phyloP scores from a whole-genome alignment of 2,797 vertebrate genomes.

The Margarornis squamiger region DNA sequence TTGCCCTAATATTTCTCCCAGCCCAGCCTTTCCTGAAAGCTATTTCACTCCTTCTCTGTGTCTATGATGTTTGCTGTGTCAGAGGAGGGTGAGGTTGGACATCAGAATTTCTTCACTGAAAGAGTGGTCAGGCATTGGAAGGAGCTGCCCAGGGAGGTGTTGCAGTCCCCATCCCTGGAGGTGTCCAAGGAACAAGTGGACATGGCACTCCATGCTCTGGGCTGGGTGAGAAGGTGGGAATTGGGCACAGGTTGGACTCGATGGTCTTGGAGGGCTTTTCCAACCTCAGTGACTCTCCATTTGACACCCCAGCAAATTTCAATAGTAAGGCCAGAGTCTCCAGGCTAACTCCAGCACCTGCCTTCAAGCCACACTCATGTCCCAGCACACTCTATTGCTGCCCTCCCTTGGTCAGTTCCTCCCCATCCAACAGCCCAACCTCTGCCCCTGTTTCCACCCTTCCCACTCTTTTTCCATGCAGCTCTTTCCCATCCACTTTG shows the following conservation, averaged over 20 bases:
- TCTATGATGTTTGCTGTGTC: not conserved
- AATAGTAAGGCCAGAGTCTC: not conserved
- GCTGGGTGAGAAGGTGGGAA: not conserved
- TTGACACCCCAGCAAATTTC: not conserved
- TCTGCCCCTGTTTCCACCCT: not conserved
- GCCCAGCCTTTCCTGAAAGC: not conserved
- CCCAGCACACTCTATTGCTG: not conserved
- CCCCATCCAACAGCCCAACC: not conserved
- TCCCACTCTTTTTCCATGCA: not conserved
- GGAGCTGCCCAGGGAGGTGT: not conserved
- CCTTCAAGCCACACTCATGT: not conserved
- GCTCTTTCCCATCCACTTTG: not conserved
- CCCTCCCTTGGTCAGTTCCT: not conserved
- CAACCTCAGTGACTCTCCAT: not conserved
- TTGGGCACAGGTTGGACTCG: fast-evolving
- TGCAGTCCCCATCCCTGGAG: not conserved
- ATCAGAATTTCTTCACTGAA: not conserved
- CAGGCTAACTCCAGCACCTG: not conserved
- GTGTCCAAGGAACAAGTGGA: not conserved
- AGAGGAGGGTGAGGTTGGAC: not conserved
- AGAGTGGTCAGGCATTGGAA: fast-evolving
- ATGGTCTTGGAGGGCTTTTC: not conserved
- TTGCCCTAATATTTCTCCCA: not conserved
- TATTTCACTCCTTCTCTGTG: not conserved
- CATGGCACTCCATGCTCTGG: fast-evolving